These are phyloP conservation scores for Arctopsyche grandis DNA, from an alignment of 1,140 invertebrate genomes.

Conservation along the genomic window DNA sequence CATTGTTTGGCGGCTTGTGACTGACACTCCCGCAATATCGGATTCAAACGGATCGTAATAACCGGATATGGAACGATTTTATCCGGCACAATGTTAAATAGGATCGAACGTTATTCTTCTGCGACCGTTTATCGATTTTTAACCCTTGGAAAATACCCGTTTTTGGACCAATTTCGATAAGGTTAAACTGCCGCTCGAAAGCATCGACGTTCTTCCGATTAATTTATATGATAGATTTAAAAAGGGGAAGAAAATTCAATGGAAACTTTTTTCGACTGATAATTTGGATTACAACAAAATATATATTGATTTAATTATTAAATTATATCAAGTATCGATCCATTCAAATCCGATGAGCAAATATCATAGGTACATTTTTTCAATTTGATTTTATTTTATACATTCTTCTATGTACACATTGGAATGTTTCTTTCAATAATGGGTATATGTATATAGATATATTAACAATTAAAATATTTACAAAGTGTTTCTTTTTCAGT, in stretches of 20 bases:
- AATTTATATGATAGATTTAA: not conserved
- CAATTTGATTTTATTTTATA: no score
- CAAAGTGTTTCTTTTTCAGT: not conserved
- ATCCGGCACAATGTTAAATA: not conserved
- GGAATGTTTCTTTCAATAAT: no score
- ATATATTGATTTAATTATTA: no score
- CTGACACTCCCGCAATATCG: not conserved
- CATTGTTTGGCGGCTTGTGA: not conserved
- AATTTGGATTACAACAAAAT: no score
- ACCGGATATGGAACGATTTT: conserved; percentile 6
- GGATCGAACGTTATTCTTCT: not conserved
- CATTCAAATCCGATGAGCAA: no score
- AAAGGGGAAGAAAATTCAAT: no score
- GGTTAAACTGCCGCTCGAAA: not conserved
- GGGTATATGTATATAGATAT: not conserved
- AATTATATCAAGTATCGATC: no score
- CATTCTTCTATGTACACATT: no score
- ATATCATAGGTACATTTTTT: no score
- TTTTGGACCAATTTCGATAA: not conserved
- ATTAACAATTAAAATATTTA: not conserved
- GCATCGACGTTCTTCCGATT: not conserved
- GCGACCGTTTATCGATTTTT: not conserved
- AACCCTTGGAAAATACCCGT: not conserved
- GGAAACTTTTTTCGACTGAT: no score
- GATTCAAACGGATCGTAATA: conserved; percentile 16